These are phyloP conservation scores for Coracopsis vasa DNA, from an alignment of 2,113 vertebrate genomes.

Conservation along the genomic window DNA sequence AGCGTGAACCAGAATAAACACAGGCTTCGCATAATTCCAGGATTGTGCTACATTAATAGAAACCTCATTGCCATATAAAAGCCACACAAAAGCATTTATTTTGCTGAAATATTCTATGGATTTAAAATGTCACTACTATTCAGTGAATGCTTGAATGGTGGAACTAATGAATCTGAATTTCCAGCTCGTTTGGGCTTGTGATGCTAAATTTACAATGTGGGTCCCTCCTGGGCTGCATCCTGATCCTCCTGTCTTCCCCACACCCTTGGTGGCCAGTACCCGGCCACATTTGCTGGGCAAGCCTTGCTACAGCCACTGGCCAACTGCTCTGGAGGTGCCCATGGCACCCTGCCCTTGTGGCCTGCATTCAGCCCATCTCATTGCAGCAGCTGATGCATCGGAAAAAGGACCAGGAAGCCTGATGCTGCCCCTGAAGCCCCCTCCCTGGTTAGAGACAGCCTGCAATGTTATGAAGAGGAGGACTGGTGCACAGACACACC, in stretches of 20 bases:
- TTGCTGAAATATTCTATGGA: background rate
- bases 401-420: background rate
- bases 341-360: background rate
- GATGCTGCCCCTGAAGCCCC: background rate
- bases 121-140: background rate
- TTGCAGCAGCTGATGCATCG: background rate
- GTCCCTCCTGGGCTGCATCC: background rate
- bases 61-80: background rate
- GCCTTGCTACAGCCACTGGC: background rate
- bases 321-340: background rate
- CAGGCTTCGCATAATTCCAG: background rate
- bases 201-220: rapidly evolving
- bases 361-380: background rate
- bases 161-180: conserved; percentile 13
- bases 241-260: background rate
- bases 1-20: background rate
- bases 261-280: rapidly evolving
- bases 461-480: background rate
- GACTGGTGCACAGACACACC: background rate
- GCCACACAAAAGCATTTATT: background rate
- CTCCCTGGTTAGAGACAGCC: background rate
- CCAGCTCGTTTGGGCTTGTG: background rate
- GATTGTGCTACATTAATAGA: background rate
- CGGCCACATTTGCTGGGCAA: background rate
- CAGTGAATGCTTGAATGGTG: background rate